phyloP scores from a whole-genome alignment of 2,113 vertebrate genomes.

The Zapornia atra region DNA sequence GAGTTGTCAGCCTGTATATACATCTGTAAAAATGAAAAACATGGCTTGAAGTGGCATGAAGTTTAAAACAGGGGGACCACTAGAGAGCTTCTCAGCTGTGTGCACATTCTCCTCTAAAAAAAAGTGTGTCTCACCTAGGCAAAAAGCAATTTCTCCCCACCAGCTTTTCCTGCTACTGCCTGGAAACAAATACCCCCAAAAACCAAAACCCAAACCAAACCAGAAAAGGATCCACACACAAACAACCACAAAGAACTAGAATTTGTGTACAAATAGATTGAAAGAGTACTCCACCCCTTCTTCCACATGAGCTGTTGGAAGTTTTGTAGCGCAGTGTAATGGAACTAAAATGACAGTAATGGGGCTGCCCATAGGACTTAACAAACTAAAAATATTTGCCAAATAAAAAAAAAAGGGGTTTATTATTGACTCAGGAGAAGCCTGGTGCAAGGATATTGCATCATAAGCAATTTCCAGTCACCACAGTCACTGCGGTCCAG shows the following conservation, averaged over 20 bases:
- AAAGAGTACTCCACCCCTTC: background rate
- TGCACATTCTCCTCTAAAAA: background rate
- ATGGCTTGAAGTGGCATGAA: background rate
- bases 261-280: background rate
- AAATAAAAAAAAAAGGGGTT: background rate
- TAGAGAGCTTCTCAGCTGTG: background rate
- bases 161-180: background rate
- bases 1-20: background rate
- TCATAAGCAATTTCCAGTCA: background rate
- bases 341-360: background rate
- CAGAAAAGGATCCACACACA: too few relatives aligned
- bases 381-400: background rate
- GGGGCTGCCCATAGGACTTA: background rate
- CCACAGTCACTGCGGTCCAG: rapidly evolving
- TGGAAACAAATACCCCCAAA: background rate
- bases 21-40: background rate
- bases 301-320: background rate
- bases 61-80: background rate
- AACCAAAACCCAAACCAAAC: too few relatives aligned
- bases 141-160: background rate
- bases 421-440: background rate
- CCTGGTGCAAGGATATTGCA: background rate
- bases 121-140: rapidly evolving
- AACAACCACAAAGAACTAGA: background rate
- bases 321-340: background rate